Conservation (phyloP, 2,113 vertebrate genomes). For the Verasper variegatus region DNA sequence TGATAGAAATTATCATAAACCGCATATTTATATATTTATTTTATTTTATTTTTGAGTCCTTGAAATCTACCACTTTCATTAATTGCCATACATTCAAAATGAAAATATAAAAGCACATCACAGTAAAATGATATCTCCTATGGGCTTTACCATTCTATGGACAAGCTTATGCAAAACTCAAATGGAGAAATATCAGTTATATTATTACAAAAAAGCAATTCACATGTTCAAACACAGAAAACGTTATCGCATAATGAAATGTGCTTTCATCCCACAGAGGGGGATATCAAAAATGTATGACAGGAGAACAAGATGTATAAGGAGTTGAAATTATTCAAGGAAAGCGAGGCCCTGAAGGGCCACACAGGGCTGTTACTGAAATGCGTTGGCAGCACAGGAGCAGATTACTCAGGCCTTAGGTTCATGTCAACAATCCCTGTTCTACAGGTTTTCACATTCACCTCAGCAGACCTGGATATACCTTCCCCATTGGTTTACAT, state of each 20-base stretch:
- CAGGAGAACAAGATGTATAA: constrained; percentile 2
- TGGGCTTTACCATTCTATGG: background rate
- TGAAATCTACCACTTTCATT: background rate
- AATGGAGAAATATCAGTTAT: background rate
- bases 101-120: background rate
- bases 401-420: background rate
- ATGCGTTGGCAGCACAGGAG: background rate
- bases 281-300: constrained; percentile 15
- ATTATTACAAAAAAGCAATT: constrained; percentile 13
- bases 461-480: constrained; percentile 1
- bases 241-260: background rate
- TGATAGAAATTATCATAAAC: background rate
- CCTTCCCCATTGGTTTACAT: background rate
- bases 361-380: background rate
- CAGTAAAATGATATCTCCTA: background rate
- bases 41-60: background rate
- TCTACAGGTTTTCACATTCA: constrained; percentile 10
- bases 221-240: background rate
- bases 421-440: constrained; percentile 9
- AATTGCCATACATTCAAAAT: background rate
- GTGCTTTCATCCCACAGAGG: background rate
- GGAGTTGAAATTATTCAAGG: constrained; percentile 14
- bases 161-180: background rate
- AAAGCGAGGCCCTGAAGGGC: background rate
- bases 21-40: background rate